Conservation (phyloP, 2,888 invertebrate genomes). For the Sinotaia quadrata region DNA sequence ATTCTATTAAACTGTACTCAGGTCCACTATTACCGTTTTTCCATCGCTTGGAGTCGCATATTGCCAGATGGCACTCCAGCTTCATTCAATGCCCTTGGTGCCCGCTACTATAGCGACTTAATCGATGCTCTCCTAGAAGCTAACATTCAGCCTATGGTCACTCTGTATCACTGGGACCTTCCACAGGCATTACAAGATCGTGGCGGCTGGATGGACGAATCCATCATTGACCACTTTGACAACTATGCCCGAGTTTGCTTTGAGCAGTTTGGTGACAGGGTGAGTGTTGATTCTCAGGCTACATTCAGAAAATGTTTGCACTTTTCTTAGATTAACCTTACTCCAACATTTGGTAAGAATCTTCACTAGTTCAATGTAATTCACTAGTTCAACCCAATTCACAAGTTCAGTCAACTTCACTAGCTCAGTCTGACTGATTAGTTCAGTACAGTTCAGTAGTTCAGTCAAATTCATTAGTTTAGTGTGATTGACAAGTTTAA, state of each 20-base stretch:
- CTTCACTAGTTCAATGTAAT: too few relatives aligned
- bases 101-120: constrained; percentile 84
- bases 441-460: too few relatives aligned
- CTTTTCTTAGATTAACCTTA: too few relatives aligned
- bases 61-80: constrained; percentile 77
- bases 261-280: constrained; percentile 67
- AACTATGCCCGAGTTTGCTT: constrained; percentile 69
- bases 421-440: too few relatives aligned
- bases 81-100: constrained; percentile 79
- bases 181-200: constrained; percentile 68
- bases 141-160: constrained; percentile 77
- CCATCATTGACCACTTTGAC: constrained; percentile 54
- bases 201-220: constrained; percentile 70
- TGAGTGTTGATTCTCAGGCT: constrained; percentile 38
- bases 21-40: constrained; percentile 71
- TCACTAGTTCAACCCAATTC: too few relatives aligned
- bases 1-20: too few relatives aligned
- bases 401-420: too few relatives aligned
- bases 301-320: too few relatives aligned
- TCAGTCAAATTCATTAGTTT: too few relatives aligned
- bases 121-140: constrained; percentile 80
- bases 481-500: too few relatives aligned
- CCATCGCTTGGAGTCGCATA: constrained; percentile 82
- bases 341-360: too few relatives aligned
- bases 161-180: constrained; percentile 74